Evolutionary conservation across 2,888 invertebrate genomes (phyloP).

Genomic region (Nephrotoma guestfalica): DNA sequence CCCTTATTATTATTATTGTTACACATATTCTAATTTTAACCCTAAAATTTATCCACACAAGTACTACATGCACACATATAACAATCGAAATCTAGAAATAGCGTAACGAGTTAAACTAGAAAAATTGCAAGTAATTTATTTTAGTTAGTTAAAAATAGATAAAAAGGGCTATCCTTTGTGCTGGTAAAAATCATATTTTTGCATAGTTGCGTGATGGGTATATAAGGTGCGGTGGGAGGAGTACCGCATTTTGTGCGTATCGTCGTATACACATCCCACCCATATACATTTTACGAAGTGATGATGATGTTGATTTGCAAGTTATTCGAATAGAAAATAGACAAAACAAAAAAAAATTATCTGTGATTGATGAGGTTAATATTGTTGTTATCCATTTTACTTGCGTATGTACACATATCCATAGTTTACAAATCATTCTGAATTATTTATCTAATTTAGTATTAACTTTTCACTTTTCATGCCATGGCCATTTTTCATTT

Average conservation of each 20-base stretch:
- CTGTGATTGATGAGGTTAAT: slow-evolving; percentile 4
- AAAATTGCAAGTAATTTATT: not conserved
- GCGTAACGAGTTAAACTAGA: not conserved
- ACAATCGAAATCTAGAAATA: not conserved
- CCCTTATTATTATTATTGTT: not conserved
- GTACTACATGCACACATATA: not conserved
- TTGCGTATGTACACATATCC: not conserved
- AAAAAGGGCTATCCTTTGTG: not conserved
- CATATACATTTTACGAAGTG: not conserved
- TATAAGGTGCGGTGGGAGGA: not conserved
- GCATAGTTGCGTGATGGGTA: not conserved
- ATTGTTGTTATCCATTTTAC: not conserved
- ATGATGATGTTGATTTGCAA: not conserved
- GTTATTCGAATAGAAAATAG: not conserved
- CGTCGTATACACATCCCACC: not conserved
- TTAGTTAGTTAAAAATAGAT: not conserved
- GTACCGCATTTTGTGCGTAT: not conserved
- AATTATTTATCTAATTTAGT: slow-evolving; percentile 1
- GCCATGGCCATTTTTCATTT: not conserved
- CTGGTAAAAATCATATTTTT: not conserved
- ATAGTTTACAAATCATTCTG: not conserved
- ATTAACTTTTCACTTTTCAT: not conserved
- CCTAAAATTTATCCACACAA: not conserved
- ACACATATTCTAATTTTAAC: not conserved
- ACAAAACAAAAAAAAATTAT: not conserved